Evolutionary conservation across 2,113 vertebrate species (phyloP), one percentile per base, ranked within the genome.

Genomic region (Cnemophilus loriae): DNA sequence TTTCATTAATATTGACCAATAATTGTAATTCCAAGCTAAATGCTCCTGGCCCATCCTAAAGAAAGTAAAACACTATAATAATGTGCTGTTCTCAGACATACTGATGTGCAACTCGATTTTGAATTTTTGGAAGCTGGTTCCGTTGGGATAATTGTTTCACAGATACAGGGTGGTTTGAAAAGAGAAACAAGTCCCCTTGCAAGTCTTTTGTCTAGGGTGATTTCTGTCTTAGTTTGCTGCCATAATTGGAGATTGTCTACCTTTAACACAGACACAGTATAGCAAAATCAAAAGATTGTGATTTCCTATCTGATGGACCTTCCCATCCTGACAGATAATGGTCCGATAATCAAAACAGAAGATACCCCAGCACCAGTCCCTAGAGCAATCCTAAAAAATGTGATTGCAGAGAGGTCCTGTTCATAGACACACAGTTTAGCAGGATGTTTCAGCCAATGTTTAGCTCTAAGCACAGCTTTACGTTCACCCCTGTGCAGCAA

Each of bases 381-480:
- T 39, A 52, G 2, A 55, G 21, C 14, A 80, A 11, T 55, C 41
- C 55, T 77, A 39, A 73, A 37, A 47, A 76, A 28, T 21, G 14
- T 1, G 16, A 46, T 22, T 1, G 0, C 22, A 24, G 33, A 88
- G 41, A 69, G 28, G 16, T 26, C 42, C 50, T 63, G 59, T 37
- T 88, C 70, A 32, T 20, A 76, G 53, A 73, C 13, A 80, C 7
- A 65, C 32, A 35, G 4, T 70, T 95, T 32, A 73, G 30, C 63
- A 59, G 47, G 39, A n/a, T 2, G 5, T 26, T 65, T 87, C 33
- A 67, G 41, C 53, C 49, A 89, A 17, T 77, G 23, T 87, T 87
- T 70, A 93, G 50, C 42, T 77, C 59, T 49, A 74, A 91, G 71
- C 56, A 64, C 42, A 90, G 55, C 17, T 80, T 93, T 86, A 71